Evolutionary conservation across 2,797 vertebrate genomes (phyloP), one percentile per base, ranked within the genome.

Genomic region (Dermochelys coriacea): DNA sequence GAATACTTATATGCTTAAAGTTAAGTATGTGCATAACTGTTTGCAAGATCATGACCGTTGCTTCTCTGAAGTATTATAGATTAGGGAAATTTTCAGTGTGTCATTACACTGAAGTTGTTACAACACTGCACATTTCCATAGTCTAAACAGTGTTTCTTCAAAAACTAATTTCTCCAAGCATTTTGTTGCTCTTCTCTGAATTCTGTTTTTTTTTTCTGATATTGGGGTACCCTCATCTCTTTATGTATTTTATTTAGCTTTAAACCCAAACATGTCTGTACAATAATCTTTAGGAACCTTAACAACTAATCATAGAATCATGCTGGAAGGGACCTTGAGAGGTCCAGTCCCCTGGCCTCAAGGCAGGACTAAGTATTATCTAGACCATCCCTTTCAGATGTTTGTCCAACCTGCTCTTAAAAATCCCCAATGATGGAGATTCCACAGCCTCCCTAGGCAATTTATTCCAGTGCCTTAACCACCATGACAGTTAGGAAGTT

Each of bases 1-100:
- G 50, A 71, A n/a, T 31, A n/a, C 41, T 86, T 34, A 49, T 11
- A 19, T 61, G 68, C 75, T 95, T 96, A 95, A 77, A 51, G 52
- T 89, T 93, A 68, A 37, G n/a, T 68, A 68, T 68, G 64, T 64
- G 31, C 89, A 52, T 90, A 88, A 9, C 79, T 91, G 86, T 90
- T 95, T 94, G 71, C 85, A 93, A 85, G 82, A 90, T 91, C 16
- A 1, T 61, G 74, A 11, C 34, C 77, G 77, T 88, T 54, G 80
- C 27, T 68, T 74, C 77, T 89, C n/a, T 37, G 31, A 52, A 80
- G 71, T 83, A 71, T 47, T 12, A 23, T 51, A 31, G 19, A 50
- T 85, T 19, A 89, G 85, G 79, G 71, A 57, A 4, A 82, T 92
- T 90, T 90, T 79, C 81, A 64, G 31, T 71, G 0, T 37, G 7